Percentiles rank a stretch among this genome's conserved stretches.
Conservation (phyloP, 2,888 invertebrate genomes). For the Mythimna vitellina region DNA sequence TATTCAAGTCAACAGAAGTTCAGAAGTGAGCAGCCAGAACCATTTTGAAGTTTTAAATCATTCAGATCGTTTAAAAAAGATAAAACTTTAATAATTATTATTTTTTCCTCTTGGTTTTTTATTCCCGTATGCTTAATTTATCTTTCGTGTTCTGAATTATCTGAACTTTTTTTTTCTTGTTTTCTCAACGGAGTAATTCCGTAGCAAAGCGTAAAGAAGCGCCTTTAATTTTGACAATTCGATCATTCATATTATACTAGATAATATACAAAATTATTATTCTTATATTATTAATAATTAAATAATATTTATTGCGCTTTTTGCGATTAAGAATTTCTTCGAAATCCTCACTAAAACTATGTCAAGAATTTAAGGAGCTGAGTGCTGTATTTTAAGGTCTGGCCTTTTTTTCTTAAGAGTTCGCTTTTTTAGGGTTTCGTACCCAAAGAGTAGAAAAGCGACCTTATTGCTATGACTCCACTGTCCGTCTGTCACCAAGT, state of each 20-base stretch:
- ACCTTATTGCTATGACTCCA: too few relatives aligned
- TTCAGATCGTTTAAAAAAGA: slow-evolving; percentile 9
- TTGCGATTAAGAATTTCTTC: background rate
- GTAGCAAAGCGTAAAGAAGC: background rate
- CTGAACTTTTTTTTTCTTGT: background rate
- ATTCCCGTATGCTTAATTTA: slow-evolving; percentile 5
- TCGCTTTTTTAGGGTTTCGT: too few relatives aligned
- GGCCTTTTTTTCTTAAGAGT: too few relatives aligned
- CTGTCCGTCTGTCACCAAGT: too few relatives aligned
- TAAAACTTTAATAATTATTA: slow-evolving; percentile 26
- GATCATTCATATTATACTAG: too few relatives aligned
- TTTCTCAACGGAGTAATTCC: background rate
- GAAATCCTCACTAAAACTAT: too few relatives aligned
- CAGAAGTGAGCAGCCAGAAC: slow-evolving; percentile 1
- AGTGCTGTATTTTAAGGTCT: too few relatives aligned
- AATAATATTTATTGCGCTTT: background rate
- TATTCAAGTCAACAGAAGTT: background rate
- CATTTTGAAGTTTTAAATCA: slow-evolving; percentile 10
- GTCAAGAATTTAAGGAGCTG: too few relatives aligned
- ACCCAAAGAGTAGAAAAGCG: too few relatives aligned
- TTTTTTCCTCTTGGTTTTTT: slow-evolving; percentile 3
- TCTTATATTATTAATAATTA: too few relatives aligned
- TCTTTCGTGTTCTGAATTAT: slow-evolving; percentile 10
- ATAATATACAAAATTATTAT: too few relatives aligned
- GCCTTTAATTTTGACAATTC: background rate